Conservation (phyloP, 2,797 vertebrate genomes). For the Paedocypris micromegethes region DNA sequence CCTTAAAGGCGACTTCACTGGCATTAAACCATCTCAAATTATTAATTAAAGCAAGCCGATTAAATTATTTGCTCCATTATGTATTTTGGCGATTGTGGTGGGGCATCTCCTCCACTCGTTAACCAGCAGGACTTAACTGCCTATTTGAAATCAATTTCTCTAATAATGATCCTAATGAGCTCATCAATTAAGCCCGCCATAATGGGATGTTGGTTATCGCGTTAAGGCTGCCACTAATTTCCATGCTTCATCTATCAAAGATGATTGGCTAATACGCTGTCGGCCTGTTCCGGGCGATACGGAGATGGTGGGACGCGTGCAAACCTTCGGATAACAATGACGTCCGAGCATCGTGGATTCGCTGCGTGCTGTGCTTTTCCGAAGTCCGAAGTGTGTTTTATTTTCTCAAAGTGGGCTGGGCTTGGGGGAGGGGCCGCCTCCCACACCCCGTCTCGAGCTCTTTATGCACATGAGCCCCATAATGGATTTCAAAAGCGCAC, state of each 20-base stretch:
- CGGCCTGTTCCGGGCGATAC: conserved; percentile 82
- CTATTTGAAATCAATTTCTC: conserved; percentile 99
- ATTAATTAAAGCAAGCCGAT: conserved; percentile 99
- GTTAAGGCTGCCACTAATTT: conserved; percentile 90
- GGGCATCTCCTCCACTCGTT: conserved; percentile 74
- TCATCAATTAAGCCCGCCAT: conserved; percentile 99
- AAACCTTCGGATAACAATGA: conserved; percentile 59
- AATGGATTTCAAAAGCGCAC: conserved; percentile 76
- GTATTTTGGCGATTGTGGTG: conserved; percentile 86
- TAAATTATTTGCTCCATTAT: conserved; percentile 99
- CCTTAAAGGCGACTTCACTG: conserved; percentile 68
- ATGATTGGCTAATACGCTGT: conserved; percentile 78
- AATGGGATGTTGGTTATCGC: conserved; percentile 95
- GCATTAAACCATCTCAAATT: conserved; percentile 70
- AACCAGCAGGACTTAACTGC: conserved; percentile 89
- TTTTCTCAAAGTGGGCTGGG: background rate
- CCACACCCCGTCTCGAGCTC: conserved; percentile 55
- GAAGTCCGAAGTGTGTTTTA: no score
- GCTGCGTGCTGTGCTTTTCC: conserved; percentile 15
- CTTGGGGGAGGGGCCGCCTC: background rate
- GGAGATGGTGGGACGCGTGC: conserved; percentile 70
- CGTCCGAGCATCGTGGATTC: conserved; percentile 6
- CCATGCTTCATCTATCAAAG: conserved; percentile 88
- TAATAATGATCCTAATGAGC: conserved; percentile 99
- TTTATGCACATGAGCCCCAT: conserved; percentile 77